These are phyloP conservation scores for Lamellibrachia luymesi DNA, from an alignment of 1,140 invertebrate genomes.

Conservation along the genomic window DNA sequence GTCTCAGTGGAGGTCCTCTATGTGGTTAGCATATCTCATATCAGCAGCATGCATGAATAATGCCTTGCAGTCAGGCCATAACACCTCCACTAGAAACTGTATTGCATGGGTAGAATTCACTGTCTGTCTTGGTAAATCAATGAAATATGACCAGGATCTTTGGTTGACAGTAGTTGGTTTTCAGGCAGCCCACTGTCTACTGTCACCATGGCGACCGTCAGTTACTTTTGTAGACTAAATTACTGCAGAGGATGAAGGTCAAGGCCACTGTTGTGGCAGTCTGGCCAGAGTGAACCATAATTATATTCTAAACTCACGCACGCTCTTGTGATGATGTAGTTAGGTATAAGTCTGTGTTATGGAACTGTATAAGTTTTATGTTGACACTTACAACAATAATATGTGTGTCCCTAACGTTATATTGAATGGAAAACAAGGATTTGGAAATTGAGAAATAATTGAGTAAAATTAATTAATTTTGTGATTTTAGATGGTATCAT, in stretches of 20 bases:
- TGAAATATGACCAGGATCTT: neutral
- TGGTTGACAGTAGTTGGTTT: neutral
- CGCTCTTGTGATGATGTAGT: neutral
- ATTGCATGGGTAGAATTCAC: neutral
- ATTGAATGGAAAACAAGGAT: neutral
- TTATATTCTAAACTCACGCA: neutral
- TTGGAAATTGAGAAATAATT: neutral
- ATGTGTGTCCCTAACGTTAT: neutral
- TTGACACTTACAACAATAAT: neutral
- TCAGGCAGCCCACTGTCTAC: neutral
- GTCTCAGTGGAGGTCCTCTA: neutral
- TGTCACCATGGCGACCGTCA: neutral
- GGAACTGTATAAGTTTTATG: neutral
- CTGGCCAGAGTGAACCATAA: neutral
- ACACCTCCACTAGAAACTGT: neutral
- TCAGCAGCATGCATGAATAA: neutral
- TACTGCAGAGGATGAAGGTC: neutral
- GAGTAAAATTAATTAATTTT: neutral
- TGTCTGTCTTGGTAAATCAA: neutral
- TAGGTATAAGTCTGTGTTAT: neutral
- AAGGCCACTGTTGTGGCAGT: neutral
- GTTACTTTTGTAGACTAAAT: conserved; percentile 1
- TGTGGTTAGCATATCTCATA: conserved; percentile 1
- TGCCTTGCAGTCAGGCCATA: neutral
- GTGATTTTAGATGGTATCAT: neutral